A percentile compares a stretch with the other conserved stretches of the same genome.
These are phyloP conservation scores for Callorhinus ursinus DNA, from an alignment of 2,113 vertebrate genomes.

Conservation along the genomic window DNA sequence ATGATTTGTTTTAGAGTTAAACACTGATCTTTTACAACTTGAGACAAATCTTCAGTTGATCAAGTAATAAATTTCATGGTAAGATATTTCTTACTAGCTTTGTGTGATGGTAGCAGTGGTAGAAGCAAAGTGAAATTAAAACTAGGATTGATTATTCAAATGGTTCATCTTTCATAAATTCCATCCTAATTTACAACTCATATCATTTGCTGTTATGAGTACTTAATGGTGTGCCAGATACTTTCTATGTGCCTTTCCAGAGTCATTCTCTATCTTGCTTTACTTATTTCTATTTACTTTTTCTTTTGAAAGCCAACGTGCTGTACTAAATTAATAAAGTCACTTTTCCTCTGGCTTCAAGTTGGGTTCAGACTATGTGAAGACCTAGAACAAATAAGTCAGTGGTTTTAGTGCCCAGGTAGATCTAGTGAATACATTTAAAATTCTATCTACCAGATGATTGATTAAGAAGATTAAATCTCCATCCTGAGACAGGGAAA, in stretches of 20 bases:
- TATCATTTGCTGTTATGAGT: neutral
- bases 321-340: neutral
- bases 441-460: neutral
- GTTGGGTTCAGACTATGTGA: neutral
- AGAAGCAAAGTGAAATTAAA: neutral
- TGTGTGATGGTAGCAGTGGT: neutral
- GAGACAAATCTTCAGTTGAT: neutral
- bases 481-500: neutral
- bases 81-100: neutral
- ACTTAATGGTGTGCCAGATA: neutral
- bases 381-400: neutral
- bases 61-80: neutral
- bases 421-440: neutral
- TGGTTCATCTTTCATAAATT: neutral
- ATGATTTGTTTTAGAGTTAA: neutral
- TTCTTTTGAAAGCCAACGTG: neutral
- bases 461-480: neutral
- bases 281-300: neutral
- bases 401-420: neutral
- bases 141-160: neutral
- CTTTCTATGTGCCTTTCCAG: neutral
- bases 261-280: neutral
- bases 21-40: neutral
- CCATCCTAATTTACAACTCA: neutral
- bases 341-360: neutral